Conservation (phyloP, 1,140 invertebrate species). For the Heliconius himera region DNA sequence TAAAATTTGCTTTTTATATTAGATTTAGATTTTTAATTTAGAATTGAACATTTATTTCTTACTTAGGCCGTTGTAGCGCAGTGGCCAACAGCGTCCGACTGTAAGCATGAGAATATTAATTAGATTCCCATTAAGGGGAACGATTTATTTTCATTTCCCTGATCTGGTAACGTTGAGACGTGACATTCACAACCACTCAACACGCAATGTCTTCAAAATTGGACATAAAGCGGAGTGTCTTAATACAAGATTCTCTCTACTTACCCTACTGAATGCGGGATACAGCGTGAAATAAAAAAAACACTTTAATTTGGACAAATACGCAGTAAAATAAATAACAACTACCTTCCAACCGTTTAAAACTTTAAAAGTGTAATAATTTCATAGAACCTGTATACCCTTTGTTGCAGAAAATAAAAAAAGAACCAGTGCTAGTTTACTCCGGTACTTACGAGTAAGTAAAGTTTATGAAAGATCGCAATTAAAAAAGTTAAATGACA, state of each 20-base stretch:
- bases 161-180: neutral
- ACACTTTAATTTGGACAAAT: no score
- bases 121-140: neutral
- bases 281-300: no score
- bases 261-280: no score
- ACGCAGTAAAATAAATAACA: no score
- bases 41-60: no score
- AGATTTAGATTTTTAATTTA: no score
- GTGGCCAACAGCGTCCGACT: no score
- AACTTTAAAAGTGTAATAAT: neutral
- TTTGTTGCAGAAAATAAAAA: neutral
- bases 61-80: no score
- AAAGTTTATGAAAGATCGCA: slow-evolving; percentile 13
- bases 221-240: neutral
- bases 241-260: neutral
- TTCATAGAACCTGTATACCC: neutral
- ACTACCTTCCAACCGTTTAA: no score
- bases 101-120: neutral
- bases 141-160: neutral
- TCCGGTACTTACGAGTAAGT: slow-evolving; percentile 1
- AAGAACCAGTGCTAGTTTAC: neutral
- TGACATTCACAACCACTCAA: neutral
- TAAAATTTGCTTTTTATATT: neutral
- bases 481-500: slow-evolving; percentile 12
- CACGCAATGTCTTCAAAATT: neutral